Conservation (phyloP, 2,888 invertebrate genomes). For the Horisme vitalbata region DNA sequence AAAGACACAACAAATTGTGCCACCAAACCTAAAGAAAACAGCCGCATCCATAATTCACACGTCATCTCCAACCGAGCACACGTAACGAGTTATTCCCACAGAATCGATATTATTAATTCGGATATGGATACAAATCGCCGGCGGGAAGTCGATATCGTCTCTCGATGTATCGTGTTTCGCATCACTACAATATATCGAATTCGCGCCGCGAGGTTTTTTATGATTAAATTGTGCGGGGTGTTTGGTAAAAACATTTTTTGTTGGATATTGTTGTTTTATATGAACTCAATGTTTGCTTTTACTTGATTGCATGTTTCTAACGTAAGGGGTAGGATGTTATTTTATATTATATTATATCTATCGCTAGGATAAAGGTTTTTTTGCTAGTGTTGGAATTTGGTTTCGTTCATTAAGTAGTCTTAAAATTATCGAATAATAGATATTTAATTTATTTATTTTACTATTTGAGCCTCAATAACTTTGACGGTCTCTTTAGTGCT, state of each 20-base stretch:
- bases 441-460: too few relatives aligned
- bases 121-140: conserved; percentile 72
- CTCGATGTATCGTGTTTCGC: conserved; percentile 34
- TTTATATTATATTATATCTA: too few relatives aligned
- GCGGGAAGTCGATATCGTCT: conserved; percentile 58
- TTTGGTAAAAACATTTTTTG: conserved; percentile 30
- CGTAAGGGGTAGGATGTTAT: too few relatives aligned
- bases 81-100: conserved; percentile 66
- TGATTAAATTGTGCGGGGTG: conserved; percentile 38
- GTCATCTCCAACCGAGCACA: conserved; percentile 40
- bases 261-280: too few relatives aligned
- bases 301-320: conserved; percentile 24
- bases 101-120: conserved; percentile 75
- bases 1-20: too few relatives aligned
- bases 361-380: too few relatives aligned
- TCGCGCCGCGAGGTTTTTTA: conserved; percentile 58
- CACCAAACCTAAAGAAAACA: too few relatives aligned
- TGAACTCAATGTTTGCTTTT: conserved; percentile 19
- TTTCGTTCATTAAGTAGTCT: too few relatives aligned
- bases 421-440: too few relatives aligned
- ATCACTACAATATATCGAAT: conserved; percentile 47
- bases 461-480: too few relatives aligned
- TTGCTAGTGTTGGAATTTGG: too few relatives aligned
- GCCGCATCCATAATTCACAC: conserved; percentile 30
- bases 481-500: too few relatives aligned